Conservation (phyloP, 1,140 invertebrate genomes). For the Oscheius sp. region DNA sequence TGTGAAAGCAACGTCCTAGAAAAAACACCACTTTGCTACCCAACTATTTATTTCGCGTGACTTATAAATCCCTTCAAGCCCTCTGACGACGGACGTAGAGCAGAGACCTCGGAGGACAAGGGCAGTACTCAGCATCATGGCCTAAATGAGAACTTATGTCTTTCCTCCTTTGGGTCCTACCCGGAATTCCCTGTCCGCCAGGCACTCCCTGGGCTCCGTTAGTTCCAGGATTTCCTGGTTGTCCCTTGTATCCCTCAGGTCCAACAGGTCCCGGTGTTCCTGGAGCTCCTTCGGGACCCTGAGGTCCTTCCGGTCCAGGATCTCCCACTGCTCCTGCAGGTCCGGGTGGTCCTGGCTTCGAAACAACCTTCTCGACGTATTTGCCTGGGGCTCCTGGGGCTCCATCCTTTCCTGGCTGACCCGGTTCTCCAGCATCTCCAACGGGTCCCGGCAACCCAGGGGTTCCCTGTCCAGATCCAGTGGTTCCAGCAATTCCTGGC, state of each 20-base stretch:
- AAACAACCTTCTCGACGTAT: neutral
- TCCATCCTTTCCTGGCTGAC: conserved; percentile 12
- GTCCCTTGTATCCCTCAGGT: neutral
- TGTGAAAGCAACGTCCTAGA: too few relatives aligned
- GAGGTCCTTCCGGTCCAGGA: neutral
- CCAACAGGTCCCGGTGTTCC: conserved; percentile 20
- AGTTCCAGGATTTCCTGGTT: conserved; percentile 2
- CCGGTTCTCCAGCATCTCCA: neutral
- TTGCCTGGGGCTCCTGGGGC: conserved; percentile 16
- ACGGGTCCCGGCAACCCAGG: neutral
- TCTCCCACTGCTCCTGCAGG: conserved; percentile 3
- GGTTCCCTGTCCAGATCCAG: conserved; percentile 13
- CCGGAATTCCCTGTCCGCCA: conserved; percentile 3
- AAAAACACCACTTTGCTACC: too few relatives aligned
- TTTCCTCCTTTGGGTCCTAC: neutral
- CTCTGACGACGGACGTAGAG: neutral
- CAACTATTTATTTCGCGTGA: too few relatives aligned
- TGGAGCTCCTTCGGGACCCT: neutral
- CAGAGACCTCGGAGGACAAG: conserved; percentile 19
- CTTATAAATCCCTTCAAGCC: too few relatives aligned
- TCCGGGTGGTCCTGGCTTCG: conserved; percentile 19
- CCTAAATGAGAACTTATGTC: neutral
- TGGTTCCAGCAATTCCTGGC: conserved; percentile 6
- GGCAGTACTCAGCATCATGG: conserved; percentile 24
- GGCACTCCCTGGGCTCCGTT: neutral